A percentile compares a stretch with the other conserved stretches of the same genome.
phyloP scores from a whole-genome alignment of 2,888 invertebrate genomes.

The Orthosia gracilis region DNA sequence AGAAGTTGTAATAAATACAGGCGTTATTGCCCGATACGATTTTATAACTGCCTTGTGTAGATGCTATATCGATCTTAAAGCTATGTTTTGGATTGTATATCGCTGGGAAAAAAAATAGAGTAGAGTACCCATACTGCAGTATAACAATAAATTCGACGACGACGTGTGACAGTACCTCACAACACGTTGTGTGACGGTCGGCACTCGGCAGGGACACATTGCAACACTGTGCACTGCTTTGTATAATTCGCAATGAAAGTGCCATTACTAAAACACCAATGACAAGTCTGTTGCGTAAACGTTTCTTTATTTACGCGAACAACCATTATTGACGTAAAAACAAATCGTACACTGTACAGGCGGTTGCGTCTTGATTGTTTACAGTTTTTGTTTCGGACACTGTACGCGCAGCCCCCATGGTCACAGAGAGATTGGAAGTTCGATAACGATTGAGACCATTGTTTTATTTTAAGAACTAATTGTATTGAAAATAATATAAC shows the following conservation, averaged over 20 bases:
- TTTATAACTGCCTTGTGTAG: conserved; percentile 14
- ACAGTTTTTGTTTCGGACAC: conserved; percentile 26
- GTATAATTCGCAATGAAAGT: conserved; percentile 53
- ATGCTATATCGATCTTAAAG: neutral
- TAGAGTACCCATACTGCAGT: neutral
- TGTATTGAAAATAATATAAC: conserved; percentile 11
- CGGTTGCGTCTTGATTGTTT: conserved; percentile 46
- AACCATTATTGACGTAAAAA: conserved; percentile 44
- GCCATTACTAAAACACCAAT: conserved; percentile 56
- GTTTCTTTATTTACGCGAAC: conserved; percentile 53
- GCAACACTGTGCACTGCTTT: conserved; percentile 58
- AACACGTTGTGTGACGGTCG: conserved; percentile 16
- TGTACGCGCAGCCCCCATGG: conserved; percentile 20
- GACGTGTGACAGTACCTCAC: conserved; percentile 16
- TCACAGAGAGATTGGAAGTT: conserved; percentile 36
- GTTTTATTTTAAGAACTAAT: conserved; percentile 17
- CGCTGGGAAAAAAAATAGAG: conserved; percentile 33
- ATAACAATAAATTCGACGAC: conserved; percentile 11
- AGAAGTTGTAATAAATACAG: neutral
- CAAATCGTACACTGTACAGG: conserved; percentile 25
- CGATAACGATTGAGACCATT: conserved; percentile 26
- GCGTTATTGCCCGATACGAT: neutral
- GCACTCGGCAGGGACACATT: conserved; percentile 23
- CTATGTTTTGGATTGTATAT: conserved; percentile 34
- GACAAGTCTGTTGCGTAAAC: conserved; percentile 50